These are phyloP conservation scores for Pseudococcus viburni DNA, from an alignment of 2,888 invertebrate genomes.

Conservation along the genomic window DNA sequence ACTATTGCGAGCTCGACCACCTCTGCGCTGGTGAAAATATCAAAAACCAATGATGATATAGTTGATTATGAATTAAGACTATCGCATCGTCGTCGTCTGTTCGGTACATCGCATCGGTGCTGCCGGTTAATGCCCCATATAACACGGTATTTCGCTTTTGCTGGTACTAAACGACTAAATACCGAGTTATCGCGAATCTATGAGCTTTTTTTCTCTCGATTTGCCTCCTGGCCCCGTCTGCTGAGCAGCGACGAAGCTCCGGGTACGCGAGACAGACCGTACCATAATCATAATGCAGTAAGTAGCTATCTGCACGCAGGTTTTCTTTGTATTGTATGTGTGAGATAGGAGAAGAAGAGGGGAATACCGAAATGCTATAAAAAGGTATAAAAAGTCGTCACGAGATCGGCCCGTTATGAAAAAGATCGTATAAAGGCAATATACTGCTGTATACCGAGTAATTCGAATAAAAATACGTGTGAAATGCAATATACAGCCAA, in stretches of 20 bases:
- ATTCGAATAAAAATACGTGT: too few relatives aligned
- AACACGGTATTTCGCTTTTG: slow-evolving; percentile 21
- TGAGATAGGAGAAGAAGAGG: not conserved
- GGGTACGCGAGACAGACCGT: not conserved
- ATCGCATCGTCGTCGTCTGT: not conserved
- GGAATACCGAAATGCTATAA: not conserved
- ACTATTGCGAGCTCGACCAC: not conserved
- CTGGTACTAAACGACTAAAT: slow-evolving; percentile 6
- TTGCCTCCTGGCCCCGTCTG: not conserved
- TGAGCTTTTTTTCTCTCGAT: not conserved
- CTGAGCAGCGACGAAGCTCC: too few relatives aligned
- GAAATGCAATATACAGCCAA: too few relatives aligned
- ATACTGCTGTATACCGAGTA: too few relatives aligned
- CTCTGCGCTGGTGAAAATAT: not conserved
- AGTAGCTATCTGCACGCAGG: not conserved
- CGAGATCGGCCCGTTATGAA: not conserved
- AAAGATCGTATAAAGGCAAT: not conserved
- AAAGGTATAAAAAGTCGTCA: not conserved
- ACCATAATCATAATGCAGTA: not conserved
- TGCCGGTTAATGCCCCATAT: not conserved
- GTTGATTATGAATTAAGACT: slow-evolving; percentile 33
- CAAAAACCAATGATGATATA: slow-evolving; percentile 22
- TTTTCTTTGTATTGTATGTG: not conserved
- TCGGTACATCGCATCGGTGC: not conserved
- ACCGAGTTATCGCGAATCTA: not conserved